Evolutionary conservation across 2,888 invertebrate species (phyloP).

Genomic region (Hydriomena furcata): DNA sequence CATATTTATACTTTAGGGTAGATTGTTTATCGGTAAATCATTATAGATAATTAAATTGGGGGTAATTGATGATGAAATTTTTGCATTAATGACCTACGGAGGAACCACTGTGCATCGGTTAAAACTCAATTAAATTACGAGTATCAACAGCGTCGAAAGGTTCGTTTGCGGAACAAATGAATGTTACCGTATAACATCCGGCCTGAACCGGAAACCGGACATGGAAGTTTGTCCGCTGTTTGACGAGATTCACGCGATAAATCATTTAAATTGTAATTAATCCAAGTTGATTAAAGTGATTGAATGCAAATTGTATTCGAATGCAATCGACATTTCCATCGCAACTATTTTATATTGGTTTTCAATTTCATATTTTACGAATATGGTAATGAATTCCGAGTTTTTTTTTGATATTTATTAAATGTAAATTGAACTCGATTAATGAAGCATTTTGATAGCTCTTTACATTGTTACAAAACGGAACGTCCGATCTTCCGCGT

Average conservation of each 20-base stretch:
- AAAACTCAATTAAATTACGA: constrained; percentile 28
- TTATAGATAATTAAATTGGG: too few species aligned
- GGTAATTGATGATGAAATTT: too few species aligned
- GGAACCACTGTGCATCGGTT: not conserved
- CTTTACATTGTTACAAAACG: too few species aligned
- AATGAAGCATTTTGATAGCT: too few species aligned
- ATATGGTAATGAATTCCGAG: too few species aligned
- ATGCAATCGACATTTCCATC: not conserved
- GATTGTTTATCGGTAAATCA: too few species aligned
- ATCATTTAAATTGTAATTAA: constrained; percentile 11
- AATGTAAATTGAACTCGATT: too few species aligned
- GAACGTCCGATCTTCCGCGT: too few species aligned
- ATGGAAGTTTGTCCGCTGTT: constrained; percentile 10
- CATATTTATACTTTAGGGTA: too few species aligned
- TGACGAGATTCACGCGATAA: constrained; percentile 6
- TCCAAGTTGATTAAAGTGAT: constrained; percentile 16
- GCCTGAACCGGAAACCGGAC: constrained; percentile 12
- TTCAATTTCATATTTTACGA: too few species aligned
- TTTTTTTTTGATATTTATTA: too few species aligned
- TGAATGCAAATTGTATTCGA: constrained; percentile 14
- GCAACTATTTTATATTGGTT: not conserved
- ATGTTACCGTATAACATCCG: constrained; percentile 13
- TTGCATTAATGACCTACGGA: too few species aligned
- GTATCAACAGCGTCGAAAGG: constrained; percentile 17
- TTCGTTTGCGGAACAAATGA: constrained; percentile 29